These are phyloP conservation scores for Acrocephalus arundinaceus DNA, from an alignment of 2,113 vertebrate species.

Conservation along the genomic window DNA sequence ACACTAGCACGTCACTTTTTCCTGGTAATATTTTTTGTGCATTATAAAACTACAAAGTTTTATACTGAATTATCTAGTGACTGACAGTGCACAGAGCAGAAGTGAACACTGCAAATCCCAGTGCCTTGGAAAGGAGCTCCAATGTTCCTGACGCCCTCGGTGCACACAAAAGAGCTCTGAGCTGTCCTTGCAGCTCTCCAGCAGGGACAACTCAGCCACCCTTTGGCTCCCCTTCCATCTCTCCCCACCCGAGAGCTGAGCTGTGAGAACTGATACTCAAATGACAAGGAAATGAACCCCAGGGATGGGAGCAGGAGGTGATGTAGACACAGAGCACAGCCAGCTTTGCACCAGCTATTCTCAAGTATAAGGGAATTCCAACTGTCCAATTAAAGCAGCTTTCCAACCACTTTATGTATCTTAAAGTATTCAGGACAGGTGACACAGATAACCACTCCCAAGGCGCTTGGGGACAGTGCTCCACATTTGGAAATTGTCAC, in stretches of 20 bases:
- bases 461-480: background rate
- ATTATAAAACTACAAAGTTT: background rate
- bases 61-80: background rate
- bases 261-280: background rate
- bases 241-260: background rate
- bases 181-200: background rate
- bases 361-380: background rate
- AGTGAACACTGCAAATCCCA: background rate
- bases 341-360: background rate
- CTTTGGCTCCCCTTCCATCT: background rate
- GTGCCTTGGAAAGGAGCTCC: background rate
- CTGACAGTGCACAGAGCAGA: background rate
- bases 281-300: background rate
- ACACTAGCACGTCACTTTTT: background rate
- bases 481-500: background rate
- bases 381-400: background rate
- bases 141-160: background rate
- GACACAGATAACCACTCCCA: background rate
- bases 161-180: background rate
- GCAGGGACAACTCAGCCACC: background rate
- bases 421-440: background rate
- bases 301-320: background rate
- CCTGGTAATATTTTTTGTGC: background rate
- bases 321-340: rapidly evolving
- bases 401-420: background rate